These are phyloP conservation scores for Pemphigus obesinymphae DNA, from an alignment of 1,140 invertebrate genomes.

Conservation along the genomic window DNA sequence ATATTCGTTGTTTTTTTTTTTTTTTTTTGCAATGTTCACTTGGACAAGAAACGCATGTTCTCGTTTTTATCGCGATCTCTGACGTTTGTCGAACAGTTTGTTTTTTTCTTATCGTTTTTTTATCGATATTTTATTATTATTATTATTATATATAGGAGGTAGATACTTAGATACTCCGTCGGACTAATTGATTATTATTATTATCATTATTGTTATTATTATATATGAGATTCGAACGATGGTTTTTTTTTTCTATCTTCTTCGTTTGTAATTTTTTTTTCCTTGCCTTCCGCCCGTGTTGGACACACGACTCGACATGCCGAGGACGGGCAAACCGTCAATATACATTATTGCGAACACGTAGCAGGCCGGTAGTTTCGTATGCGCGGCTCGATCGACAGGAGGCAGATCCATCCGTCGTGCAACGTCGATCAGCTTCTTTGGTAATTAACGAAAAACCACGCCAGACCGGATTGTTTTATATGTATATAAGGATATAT, in stretches of 20 bases:
- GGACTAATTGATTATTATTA: conserved; percentile 8
- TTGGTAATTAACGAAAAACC: conserved; percentile 40
- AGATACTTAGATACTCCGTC: too few species aligned
- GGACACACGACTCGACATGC: conserved; percentile 20
- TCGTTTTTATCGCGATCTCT: too few species aligned
- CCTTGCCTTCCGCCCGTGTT: conserved; percentile 15
- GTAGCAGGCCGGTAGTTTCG: conserved; percentile 5
- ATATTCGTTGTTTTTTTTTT: neutral
- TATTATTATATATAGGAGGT: too few species aligned
- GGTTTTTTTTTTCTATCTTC: neutral
- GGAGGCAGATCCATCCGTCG: conserved; percentile 9
- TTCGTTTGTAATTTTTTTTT: neutral
- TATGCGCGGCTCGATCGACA: conserved; percentile 19
- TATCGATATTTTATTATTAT: conserved; percentile 10
- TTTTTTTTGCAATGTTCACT: too few species aligned
- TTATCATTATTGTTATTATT: too few species aligned
- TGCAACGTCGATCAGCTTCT: neutral
- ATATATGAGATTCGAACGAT: neutral
- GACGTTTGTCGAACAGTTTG: too few species aligned
- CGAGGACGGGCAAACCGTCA: conserved; percentile 26
- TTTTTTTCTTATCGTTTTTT: neutral
- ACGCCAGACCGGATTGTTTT: conserved; percentile 4
- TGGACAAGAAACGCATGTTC: too few species aligned
- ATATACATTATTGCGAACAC: conserved; percentile 28
- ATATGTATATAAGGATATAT: neutral